phyloP scores from a whole-genome alignment of 2,113 vertebrate genomes.

The Okapia johnstoni region DNA sequence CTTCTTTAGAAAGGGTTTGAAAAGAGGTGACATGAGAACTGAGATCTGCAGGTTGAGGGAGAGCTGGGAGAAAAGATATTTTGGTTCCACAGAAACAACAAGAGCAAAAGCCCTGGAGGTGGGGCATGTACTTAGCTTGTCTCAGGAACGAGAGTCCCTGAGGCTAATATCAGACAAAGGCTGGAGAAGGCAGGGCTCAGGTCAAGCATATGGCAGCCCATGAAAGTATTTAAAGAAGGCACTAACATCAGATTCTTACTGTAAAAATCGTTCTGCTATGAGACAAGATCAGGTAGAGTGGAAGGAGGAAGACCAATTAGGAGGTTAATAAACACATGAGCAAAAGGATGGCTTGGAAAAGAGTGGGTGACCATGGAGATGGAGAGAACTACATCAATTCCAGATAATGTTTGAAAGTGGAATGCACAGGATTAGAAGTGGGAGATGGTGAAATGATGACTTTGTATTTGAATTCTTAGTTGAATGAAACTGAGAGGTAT shows the following conservation, averaged over 20 bases:
- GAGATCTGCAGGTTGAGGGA: not conserved
- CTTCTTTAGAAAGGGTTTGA: not conserved
- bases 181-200: not conserved
- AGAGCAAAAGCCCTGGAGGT: not conserved
- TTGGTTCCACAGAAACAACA: not conserved
- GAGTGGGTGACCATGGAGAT: not conserved
- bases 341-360: not conserved
- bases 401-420: not conserved
- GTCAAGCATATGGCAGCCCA: not conserved
- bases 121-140: not conserved
- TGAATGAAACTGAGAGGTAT: not conserved
- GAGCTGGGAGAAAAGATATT: not conserved
- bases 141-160: not conserved
- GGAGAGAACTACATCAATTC: not conserved
- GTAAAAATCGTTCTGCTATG: not conserved
- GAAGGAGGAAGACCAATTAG: not conserved
- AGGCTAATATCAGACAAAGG: not conserved
- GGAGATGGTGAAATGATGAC: not conserved
- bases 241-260: not conserved
- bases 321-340: not conserved
- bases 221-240: not conserved
- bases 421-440: not conserved
- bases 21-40: not conserved
- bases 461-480: not conserved
- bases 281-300: not conserved